Percentiles rank a stretch among this genome's conserved stretches.
Evolutionary conservation across 1,140 invertebrate species (phyloP).

Genomic region (Cyrtorhinus lividipennis): DNA sequence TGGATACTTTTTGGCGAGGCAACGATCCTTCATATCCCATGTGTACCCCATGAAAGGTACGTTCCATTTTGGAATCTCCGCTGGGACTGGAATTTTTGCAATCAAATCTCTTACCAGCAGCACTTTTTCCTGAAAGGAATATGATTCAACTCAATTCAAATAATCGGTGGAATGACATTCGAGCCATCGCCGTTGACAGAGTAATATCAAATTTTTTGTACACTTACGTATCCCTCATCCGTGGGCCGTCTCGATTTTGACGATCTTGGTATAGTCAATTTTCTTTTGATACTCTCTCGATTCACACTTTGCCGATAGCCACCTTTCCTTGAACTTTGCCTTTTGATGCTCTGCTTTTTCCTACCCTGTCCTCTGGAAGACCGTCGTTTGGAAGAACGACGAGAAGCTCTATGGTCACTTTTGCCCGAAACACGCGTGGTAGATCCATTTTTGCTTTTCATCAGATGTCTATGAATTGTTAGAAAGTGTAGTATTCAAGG

Average conservation of each 20-base stretch:
- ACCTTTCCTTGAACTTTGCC: background rate
- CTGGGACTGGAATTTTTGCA: slow-evolving; percentile 3
- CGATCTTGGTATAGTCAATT: background rate
- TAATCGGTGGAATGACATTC: no score
- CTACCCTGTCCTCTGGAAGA: no score
- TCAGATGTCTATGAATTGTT: no score
- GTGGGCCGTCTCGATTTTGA: background rate
- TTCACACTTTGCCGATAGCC: background rate
- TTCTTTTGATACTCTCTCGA: background rate
- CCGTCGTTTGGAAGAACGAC: no score
- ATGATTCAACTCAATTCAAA: background rate
- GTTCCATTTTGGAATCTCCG: slow-evolving; percentile 8
- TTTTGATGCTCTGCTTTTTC: background rate
- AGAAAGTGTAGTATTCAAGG: no score
- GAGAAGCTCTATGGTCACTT: no score
- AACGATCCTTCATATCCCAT: slow-evolving; percentile 14
- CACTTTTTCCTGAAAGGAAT: background rate
- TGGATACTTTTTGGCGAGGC: slow-evolving; percentile 6
- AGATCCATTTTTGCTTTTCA: no score
- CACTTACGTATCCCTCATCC: no score
- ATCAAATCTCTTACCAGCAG: background rate
- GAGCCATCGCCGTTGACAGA: no score
- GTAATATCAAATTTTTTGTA: no score
- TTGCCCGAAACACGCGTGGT: no score
- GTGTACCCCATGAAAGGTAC: slow-evolving; percentile 10